Base-by-base conservation (phyloP, 2,113 vertebrate genomes). In the Erythrolamprus reginae region DNA sequence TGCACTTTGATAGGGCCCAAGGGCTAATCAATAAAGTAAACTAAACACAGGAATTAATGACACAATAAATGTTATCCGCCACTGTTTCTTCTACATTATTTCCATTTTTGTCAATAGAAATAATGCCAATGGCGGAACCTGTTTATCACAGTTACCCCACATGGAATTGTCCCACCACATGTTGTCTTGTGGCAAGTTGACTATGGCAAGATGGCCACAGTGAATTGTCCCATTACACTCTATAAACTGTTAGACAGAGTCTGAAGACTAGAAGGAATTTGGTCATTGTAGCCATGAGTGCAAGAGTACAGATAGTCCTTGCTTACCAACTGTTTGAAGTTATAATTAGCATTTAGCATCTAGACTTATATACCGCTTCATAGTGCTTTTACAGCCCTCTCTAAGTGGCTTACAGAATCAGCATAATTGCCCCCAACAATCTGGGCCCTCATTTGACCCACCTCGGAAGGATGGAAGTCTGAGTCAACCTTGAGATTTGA, bases 201-300 rank as follows among this genome's bases (percentile, higher is more conserved):
- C 26, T 26, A 61, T 3, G 26, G 4, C 0, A 0, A 61, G 58
- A 5, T 61, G 26, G 4, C 10, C 58, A 61, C 0, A 4, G 58
- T 2, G 10, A n/a, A 3, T n/a, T 61, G 26, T 28, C 58, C 58
- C 58, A n/a, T 61, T 61, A 26, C 58, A 61, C 26, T 61, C 58
- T 61, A 13, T 5, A 70, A 38, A 70, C 15, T n/a, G 8, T 6
- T 19, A 19, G 5, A n/a, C 65, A 70, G 65, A 70, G 17, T 70
- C n/a, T 70, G 65, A 70, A 38, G 61, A 70, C 65, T 19, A 70
- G 65, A 70, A 70, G 1, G n/a, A 19, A 70, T 70, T 38, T 70
- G n/a, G 5, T 38, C 65, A 70, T 38, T 38, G n/a, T 38, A 38
- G 15, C n/a, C 5, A 19, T 19, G 15, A 70, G 65, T 38, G n/a